Evolutionary conservation across 2,888 invertebrate species (phyloP), one percentile per base, ranked within the genome.

Genomic region (Drosophila vallismaia): DNA sequence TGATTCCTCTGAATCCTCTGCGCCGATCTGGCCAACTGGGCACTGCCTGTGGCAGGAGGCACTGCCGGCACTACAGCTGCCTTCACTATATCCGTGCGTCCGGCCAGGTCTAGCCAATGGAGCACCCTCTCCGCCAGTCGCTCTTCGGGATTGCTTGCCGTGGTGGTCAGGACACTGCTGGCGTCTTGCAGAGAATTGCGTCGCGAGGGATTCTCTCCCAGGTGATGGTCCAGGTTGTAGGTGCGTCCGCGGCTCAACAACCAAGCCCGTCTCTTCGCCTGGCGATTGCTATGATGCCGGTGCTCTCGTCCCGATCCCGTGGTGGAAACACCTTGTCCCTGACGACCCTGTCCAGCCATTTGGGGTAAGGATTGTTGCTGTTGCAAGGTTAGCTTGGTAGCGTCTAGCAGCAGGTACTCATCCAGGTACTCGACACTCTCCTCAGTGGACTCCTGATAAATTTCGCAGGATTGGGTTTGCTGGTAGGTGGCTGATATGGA

Each of bases 81-180:
- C 55, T 85, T 87, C 0, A 88, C 74, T 14, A 81, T 81, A 6
- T 84, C 79, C 12, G 93, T 92, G 83, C 94, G 93, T 0, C 94
- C 95, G 0, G 96, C 95, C 59, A 96, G 91, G 88, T 96, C 96
- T 74, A 96, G 88, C 96, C 96, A 96, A 79, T 95, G 95, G 3
- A 96, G 91, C 0, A 96, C 96, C 57, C 96, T 93, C 68, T 96
- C 95, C 0, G 96, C 94, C 51, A 94, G 88, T 29, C 93, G 89
- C 51, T 92, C 91, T 40, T 91, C 91, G 0, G 90, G 88, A 57
- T 89, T 89, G 2, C 79, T 79, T 4, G 57, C 54, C 8, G 69
- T 31, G 12, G 49, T 29, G 9, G 73, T 5, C 10, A 73, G 74
- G 0, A 62, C 66, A 14, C 54, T 75, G 8, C 49, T 51, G 1